A percentile compares a stretch with the other conserved stretches of the same genome.
Conservation (phyloP, 1,140 invertebrate genomes). For the Anastrepha ludens region DNA sequence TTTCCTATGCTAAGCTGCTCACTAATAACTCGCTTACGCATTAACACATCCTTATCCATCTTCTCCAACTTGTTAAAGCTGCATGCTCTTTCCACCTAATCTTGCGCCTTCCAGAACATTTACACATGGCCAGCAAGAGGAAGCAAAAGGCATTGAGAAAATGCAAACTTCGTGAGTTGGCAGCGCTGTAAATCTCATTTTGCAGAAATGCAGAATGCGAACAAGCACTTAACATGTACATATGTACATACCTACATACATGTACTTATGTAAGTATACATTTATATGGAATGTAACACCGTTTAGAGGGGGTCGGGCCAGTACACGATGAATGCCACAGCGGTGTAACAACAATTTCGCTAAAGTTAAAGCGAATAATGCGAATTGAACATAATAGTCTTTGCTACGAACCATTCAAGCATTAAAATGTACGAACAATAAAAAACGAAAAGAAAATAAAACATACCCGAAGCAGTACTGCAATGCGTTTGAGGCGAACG, state of each 20-base stretch:
- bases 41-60: slow-evolving; percentile 32
- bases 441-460: slow-evolving; percentile 19
- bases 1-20: not conserved
- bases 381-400: slow-evolving; percentile 13
- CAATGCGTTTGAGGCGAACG: slow-evolving; percentile 32
- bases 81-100: not conserved
- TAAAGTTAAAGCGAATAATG: slow-evolving; percentile 26
- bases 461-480: slow-evolving; percentile 17
- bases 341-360: slow-evolving; percentile 10
- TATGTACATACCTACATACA: too few species aligned
- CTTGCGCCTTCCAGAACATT: not conserved
- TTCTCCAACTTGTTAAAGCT: not conserved
- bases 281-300: not conserved
- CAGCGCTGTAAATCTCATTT: not conserved
- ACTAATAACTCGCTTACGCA: slow-evolving; percentile 36
- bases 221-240: not conserved
- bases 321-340: not conserved
- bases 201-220: slow-evolving; percentile 34
- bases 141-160: not conserved
- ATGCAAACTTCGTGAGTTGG: not conserved
- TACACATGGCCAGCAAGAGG: not conserved
- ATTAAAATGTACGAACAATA: slow-evolving; percentile 40
- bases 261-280: too few species aligned
- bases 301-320: too few species aligned
- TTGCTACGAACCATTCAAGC: slow-evolving; percentile 35